phyloP scores from a whole-genome alignment of 1,140 invertebrate genomes.

The Leptopilina boulardi region DNA sequence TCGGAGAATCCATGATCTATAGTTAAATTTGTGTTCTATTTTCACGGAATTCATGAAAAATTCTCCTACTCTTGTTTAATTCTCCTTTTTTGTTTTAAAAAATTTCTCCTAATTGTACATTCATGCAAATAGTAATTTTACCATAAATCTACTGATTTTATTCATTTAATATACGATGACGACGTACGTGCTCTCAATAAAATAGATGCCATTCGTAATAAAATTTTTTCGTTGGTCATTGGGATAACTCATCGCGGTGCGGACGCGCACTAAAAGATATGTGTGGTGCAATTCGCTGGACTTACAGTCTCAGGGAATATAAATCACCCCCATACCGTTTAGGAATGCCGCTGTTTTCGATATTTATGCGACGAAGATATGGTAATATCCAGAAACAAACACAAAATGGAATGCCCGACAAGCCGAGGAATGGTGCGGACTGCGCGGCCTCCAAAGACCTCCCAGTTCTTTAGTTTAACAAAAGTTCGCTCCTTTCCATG shows the following conservation, averaged over 20 bases:
- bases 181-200: constrained; percentile 22
- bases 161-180: background rate
- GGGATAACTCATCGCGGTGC: background rate
- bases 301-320: constrained; percentile 30
- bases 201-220: background rate
- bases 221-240: constrained; percentile 1
- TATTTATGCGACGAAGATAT: constrained; percentile 45
- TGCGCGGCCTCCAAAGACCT: background rate
- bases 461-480: constrained; percentile 4
- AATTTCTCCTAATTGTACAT: no score
- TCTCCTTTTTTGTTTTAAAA: no score
- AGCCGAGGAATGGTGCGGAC: background rate
- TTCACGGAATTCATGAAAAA: no score
- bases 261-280: no score
- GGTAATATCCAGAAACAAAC: constrained; percentile 44
- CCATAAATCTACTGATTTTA: background rate
- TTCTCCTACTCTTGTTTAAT: no score
- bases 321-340: constrained; percentile 39
- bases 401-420: constrained; percentile 40
- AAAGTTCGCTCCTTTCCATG: background rate
- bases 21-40: no score
- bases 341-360: constrained; percentile 34
- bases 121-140: no score
- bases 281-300: constrained; percentile 22
- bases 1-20: no score